Evolutionary conservation across 2,797 vertebrate genomes (phyloP).

Genomic region (Esox lucius): DNA sequence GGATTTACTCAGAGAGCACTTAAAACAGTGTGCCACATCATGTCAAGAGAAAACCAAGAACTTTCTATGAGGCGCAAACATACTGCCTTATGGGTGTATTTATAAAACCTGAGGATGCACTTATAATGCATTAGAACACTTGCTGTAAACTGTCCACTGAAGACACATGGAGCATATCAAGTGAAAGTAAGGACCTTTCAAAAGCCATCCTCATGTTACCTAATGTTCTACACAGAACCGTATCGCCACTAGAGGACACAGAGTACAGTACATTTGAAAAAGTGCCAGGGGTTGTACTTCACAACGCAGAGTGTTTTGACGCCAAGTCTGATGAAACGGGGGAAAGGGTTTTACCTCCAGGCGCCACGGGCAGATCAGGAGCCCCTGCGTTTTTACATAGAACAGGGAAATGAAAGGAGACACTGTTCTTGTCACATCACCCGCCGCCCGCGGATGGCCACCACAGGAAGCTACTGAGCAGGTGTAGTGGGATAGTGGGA

Average conservation of each 20-base stretch:
- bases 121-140: neutral
- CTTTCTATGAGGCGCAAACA: neutral
- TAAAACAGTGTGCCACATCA: neutral
- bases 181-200: neutral
- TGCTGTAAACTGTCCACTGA: neutral
- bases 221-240: neutral
- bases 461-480: neutral
- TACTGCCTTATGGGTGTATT: neutral
- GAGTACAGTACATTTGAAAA: neutral
- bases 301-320: neutral
- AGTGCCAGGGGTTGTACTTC: neutral
- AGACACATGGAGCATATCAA: neutral
- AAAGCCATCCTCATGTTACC: neutral
- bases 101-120: neutral
- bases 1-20: neutral
- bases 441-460: neutral
- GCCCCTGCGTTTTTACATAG: neutral
- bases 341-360: neutral
- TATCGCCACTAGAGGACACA: neutral
- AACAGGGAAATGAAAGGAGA: neutral
- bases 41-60: neutral
- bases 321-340: neutral
- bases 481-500: neutral
- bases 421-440: neutral
- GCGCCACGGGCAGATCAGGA: neutral